Evolutionary conservation across 1,140 invertebrate genomes (phyloP), one percentile per base, ranked within the genome.

Genomic region (Pararge aegeria): DNA sequence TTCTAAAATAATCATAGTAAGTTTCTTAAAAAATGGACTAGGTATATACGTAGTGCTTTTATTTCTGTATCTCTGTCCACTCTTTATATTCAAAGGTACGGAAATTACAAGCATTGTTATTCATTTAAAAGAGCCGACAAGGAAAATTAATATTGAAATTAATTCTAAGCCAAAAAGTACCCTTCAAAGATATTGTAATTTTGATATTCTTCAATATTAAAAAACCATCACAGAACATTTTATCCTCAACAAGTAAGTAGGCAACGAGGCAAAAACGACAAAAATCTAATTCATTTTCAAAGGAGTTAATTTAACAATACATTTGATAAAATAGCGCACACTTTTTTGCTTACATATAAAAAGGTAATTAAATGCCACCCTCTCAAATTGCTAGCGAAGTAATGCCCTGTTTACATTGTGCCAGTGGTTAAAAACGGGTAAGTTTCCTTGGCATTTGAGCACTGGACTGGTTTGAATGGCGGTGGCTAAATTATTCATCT

Each of bases 131-230:
- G 2, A 34, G 12, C 30, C 10, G 10, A 34, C 10, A 34, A 34
- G 30, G 30, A 12, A 34, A 34, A 30, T 15, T 49, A 21, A 19
- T 49, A 49, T 15, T 21, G 20, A 51, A 51, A 34, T 30, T 50
- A 29, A 34, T 18, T 27, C 13, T n/a, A 51, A 51, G 49, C 27
- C 30, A 34, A 34, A 34, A 34, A 34, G 10, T 34, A 24, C 24
- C 24, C 10, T 10, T 34, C 30, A 34, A 34, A 34, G 30, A 1
- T 12, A 34, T 34, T 34, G 7, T 34, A 34, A 34, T 34, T 4
- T 12, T 34, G 30, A 34, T 12, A n/a, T 5, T 1, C 12, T 42
- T 42, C 9, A 42, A 42, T 42, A 16, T 16, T 42, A 9, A 42
- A 42, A 42, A 37, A 37, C 12, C 4, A 42, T 42, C 9, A 34